phyloP scores from a whole-genome alignment of 53 echinoderm and acorn worm species.

The Mesocentrotus franciscanus region DNA sequence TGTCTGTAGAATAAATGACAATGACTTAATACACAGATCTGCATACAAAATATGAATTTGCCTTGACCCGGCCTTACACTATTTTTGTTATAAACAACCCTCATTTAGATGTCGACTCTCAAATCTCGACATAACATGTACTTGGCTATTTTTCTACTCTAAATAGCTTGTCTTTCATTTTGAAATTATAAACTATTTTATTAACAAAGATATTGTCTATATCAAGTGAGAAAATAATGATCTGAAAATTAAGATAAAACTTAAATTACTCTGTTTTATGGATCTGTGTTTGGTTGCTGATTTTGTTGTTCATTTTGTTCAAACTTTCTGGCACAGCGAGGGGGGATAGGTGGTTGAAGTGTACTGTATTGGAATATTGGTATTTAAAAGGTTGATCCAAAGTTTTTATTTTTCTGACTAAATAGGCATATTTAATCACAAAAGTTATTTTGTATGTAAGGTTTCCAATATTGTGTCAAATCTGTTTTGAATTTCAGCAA shows the following conservation, averaged over 20 bases:
- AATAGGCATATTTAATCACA: neutral
- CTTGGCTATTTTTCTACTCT: neutral
- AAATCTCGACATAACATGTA: no score
- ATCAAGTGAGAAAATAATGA: neutral
- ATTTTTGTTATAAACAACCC: neutral
- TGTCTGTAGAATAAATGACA: neutral
- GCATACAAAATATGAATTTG: neutral
- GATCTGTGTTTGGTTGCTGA: no score
- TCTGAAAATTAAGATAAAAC: no score
- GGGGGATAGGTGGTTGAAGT: no score
- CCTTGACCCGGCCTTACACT: neutral
- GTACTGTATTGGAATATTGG: no score
- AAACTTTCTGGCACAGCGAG: no score
- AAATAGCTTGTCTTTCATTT: neutral
- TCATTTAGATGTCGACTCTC: neutral
- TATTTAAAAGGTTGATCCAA: no score
- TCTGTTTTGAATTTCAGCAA: neutral
- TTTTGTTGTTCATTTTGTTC: no score
- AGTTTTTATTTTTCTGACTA: no score
- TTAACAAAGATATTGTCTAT: neutral
- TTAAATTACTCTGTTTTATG: no score
- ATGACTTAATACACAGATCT: neutral
- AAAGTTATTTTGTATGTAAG: neutral
- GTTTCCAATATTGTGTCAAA: neutral
- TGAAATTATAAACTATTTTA: neutral